Evolutionary conservation across 2,797 vertebrate species (phyloP), one percentile per base, ranked within the genome.

Genomic region (Margarornis squamiger): DNA sequence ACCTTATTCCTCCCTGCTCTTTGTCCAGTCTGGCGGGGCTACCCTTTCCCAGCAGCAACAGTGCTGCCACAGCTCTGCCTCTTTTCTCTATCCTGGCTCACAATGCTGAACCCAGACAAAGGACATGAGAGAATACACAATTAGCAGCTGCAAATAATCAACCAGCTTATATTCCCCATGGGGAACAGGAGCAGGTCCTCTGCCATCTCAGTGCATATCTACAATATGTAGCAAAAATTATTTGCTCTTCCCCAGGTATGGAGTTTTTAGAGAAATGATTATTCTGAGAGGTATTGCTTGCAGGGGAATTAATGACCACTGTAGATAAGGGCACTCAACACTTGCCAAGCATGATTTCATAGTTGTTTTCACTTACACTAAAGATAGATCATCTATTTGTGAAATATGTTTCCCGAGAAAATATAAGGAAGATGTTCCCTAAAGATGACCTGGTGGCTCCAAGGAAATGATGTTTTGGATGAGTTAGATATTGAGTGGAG

Each of bases 1-100:
- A 76, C 88, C 54, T 83, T 96, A 90, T 96, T 95, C 86, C 90
- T 95, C 63, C 72, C 27, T 30, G 54, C 32, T 63, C 94, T 97
- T 97, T 97, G 94, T 96, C 72, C 5, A 4, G 52, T 91, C 55
- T 14, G 7, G 30, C 12, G 23, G 72, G 68, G 61, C 54, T 78
- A 59, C 67, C 63, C 86, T 85, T 96, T 90, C 57, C n/a, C 65
- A 92, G 73, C 93, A 93, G 86, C 9, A 19, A 78, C 78, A 76
- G 72, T 3, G 13, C 86, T 84, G 70, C 79, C 61, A 41, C 7
- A 29, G 78, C 57, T 67, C 10, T 88, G 86, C 68, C 55, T 71
- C 13, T 6, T 6, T 62, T 62, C 86, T 92, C 74, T 63, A 59
- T n/a, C 43, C 75, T 66, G 34, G 75, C 61, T 88, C 14, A 34